phyloP scores from a whole-genome alignment of 2,888 invertebrate genomes.

The Cryptocephalus moraei region DNA sequence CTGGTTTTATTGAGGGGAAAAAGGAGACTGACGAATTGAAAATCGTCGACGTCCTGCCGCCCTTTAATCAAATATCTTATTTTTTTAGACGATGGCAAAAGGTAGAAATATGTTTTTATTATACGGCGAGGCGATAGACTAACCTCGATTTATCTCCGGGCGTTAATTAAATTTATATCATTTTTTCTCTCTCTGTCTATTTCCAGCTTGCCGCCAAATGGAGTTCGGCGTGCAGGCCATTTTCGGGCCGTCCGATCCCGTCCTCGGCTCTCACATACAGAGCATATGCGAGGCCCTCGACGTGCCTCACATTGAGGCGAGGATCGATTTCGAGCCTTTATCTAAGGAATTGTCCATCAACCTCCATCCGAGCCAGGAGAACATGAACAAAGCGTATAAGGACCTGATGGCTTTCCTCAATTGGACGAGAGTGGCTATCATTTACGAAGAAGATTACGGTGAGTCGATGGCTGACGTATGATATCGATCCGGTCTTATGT shows the following conservation, averaged over 20 bases:
- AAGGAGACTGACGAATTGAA: too few relatives aligned
- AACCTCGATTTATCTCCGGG: too few relatives aligned
- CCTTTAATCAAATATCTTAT: too few relatives aligned
- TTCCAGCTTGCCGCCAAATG: conserved; percentile 68
- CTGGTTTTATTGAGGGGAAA: too few relatives aligned
- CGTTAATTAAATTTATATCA: too few relatives aligned
- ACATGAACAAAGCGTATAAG: conserved; percentile 72
- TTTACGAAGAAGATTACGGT: conserved; percentile 91
- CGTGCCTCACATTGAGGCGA: conserved; percentile 79
- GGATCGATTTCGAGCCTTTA: conserved; percentile 54
- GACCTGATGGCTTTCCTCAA: conserved; percentile 81
- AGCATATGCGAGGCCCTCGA: conserved; percentile 83
- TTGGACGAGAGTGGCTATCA: conserved; percentile 87
- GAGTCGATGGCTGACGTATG: conserved; percentile 24
- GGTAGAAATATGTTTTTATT: too few relatives aligned
- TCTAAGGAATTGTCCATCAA: conserved; percentile 75
- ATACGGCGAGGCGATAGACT: too few relatives aligned
- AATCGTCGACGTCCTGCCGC: too few relatives aligned
- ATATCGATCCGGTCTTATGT: too few relatives aligned
- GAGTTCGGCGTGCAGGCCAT: conserved; percentile 78
- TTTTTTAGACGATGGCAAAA: too few relatives aligned
- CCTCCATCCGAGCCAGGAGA: conserved; percentile 73
- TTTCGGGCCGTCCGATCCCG: conserved; percentile 78
- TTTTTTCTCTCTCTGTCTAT: background rate
- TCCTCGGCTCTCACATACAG: conserved; percentile 73